Base-by-base conservation (phyloP, 2,797 vertebrate genomes). In the Eutrigla gurnardus region DNA sequence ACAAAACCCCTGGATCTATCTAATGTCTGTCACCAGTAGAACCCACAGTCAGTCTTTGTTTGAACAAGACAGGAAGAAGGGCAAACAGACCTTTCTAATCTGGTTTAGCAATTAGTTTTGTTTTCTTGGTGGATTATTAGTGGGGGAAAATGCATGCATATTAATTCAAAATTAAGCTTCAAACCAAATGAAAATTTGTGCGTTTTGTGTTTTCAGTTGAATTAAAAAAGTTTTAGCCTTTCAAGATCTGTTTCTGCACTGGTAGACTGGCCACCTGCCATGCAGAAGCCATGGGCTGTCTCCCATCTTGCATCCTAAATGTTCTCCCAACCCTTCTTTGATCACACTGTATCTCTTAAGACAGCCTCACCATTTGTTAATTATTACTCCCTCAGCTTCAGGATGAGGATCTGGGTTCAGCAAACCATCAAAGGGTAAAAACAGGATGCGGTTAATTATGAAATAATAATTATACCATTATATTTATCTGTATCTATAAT, bases 361-460 rank as follows among this genome's bases (percentile, higher is more conserved):
- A 85, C 86, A 67, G 71, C 74, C 74, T 78, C 11, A 15, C 75
- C 78, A 71, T 91, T 89, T 82, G 60, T 91, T 93, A 89, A 91
- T 89, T 86, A 83, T 82, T 82, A 67, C 73, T 87, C 55, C 63
- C 53, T 77, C 68, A 73, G 75, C 58, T 78, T 78, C 47, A 49
- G 73, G 75, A 75, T 76, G 73, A 71, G 18, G 70, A 83, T 82
- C 68, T 65, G 36, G 55, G 58, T 86, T 86, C 74, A 80, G 68
- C 15, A 46, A 73, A 80, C 78, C 83, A 89, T 92, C 82, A 91
- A 91, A 92, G 85, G 46, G 46, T 65, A 13, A 57, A 82, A 70
- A 50, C 6, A 18, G 81, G 80, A 92, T 88, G 88, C 84, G 82
- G 84, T 87, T 87, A 88, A 91, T 90, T 85, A 87, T 62, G 55